Base-by-base conservation (phyloP, 2,797 vertebrate species). In the Cyclura pinguis region DNA sequence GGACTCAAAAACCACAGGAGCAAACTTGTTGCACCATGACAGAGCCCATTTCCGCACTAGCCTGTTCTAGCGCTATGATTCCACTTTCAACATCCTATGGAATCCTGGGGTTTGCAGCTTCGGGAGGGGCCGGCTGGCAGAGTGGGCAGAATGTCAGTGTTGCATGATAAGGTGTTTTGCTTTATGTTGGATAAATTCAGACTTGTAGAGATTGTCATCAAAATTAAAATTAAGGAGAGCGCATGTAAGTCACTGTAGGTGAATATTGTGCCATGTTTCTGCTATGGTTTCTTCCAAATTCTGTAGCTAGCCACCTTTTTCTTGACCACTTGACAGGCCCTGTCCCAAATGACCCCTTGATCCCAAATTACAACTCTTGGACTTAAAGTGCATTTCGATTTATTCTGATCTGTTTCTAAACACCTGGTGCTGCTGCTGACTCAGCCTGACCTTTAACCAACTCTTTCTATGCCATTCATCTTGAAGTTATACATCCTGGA, bases 371-470 rank as follows among this genome's bases (percentile, higher is more conserved):
- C 50, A 81, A 80, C 22, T 29, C 64, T 50, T 88, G 78, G 42
- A 50, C 62, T 78, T 74, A 84, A 73, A 1, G 2, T 74, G 62
- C 73, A 3, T 47, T 80, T 80, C 86, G 52, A 86, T 90, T 90
- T 90, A 86, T 90, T 86, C 42, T 73, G 35, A 20, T 85, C 57
- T 62, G 55, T 72, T 64, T 86, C 55, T n/a, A 42, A 72, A 80
- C 84, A 90, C 64, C 89, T 90, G 89, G 59, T 57, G 14, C 42
- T 81, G 67, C 42, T 16, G n/a, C 38, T 62, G 62, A 86, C 52
- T 90, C 77, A 74, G 9, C 38, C 20, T 86, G 89, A 86, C 64
- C 84, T 86, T 90, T 86, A 74, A 50, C 50, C 67, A 90, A 27
- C 69, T 77, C 74, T 86, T 84, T 62, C 84, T 74, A 73, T 69